Evolutionary conservation across 2,113 vertebrate genomes (phyloP).

Genomic region (Periophthalmus modestus): DNA sequence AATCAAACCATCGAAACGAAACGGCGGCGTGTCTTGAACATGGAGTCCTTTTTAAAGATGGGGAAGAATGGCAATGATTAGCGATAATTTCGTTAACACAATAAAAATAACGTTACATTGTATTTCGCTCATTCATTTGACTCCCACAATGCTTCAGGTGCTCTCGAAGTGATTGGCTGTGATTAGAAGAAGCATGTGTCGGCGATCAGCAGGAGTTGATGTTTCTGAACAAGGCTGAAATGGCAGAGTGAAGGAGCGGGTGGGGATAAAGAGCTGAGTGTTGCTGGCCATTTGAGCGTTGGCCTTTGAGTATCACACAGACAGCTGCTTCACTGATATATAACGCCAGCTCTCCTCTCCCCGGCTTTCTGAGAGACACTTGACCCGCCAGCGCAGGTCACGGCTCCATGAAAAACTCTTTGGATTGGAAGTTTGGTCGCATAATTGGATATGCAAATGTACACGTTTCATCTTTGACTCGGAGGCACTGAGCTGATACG

Average conservation of each 20-base stretch:
- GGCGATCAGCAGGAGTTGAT: constrained; percentile 30
- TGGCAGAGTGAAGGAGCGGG: constrained; percentile 11
- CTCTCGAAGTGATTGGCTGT: constrained; percentile 37
- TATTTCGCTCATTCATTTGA: constrained; percentile 4
- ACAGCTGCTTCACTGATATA: constrained; percentile 34
- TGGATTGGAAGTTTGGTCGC: not conserved
- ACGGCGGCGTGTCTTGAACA: constrained; percentile 7
- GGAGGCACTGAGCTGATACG: not conserved
- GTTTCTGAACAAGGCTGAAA: not conserved
- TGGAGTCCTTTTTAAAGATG: constrained; percentile 5
- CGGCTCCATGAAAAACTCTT: not conserved
- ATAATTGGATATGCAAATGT: constrained; percentile 3
- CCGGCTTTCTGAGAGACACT: constrained; percentile 12
- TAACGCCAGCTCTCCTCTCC: constrained; percentile 11
- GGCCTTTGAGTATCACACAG: constrained; percentile 18
- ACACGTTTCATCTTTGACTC: not conserved
- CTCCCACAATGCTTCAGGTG: constrained; percentile 15
- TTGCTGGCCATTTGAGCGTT: constrained; percentile 17
- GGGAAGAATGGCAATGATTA: constrained; percentile 26
- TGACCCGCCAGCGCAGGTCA: constrained; percentile 9
- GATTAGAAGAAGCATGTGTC: constrained; percentile 16
- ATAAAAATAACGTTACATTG: constrained; percentile 18
- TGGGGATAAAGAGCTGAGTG: constrained; percentile 32
- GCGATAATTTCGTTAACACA: constrained; percentile 40
- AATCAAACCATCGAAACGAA: constrained; percentile 42